phyloP scores from a whole-genome alignment of 2,888 invertebrate species.

The Hipparchia semele region DNA sequence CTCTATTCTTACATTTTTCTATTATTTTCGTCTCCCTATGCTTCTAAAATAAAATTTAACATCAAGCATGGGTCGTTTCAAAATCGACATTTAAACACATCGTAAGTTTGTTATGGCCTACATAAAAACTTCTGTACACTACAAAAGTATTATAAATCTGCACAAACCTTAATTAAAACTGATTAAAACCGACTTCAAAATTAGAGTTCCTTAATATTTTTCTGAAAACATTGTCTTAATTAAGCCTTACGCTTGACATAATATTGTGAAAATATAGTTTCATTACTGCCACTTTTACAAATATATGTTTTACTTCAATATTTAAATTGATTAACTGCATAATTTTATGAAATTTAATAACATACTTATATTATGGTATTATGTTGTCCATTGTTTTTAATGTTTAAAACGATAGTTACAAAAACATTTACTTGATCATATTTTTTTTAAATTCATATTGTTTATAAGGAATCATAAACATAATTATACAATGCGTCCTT shows the following conservation, averaged over 20 bases:
- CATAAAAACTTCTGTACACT: not conserved
- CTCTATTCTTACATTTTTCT: not conserved
- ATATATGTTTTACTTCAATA: too few relatives aligned
- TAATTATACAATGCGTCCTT: too few relatives aligned
- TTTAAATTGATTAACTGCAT: too few relatives aligned
- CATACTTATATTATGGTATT: too few relatives aligned
- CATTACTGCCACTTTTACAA: too few relatives aligned
- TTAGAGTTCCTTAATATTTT: not conserved
- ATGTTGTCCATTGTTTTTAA: too few relatives aligned
- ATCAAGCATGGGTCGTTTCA: conserved; percentile 10
- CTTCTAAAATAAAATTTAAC: conserved; percentile 3
- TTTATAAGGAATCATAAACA: too few relatives aligned
- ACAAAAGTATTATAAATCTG: not conserved
- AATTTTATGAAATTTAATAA: too few relatives aligned
- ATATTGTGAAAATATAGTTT: too few relatives aligned
- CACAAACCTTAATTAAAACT: not conserved
- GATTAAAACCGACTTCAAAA: conserved; percentile 16
- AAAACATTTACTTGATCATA: too few relatives aligned
- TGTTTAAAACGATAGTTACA: too few relatives aligned
- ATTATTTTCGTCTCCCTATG: conserved; percentile 7
- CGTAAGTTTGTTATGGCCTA: conserved; percentile 13
- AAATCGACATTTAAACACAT: conserved; percentile 4
- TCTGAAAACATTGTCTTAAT: not conserved
- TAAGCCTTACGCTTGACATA: too few relatives aligned
- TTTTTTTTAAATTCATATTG: not conserved